These are phyloP conservation scores for Leucophenga montana DNA, from an alignment of 2,888 invertebrate genomes.

Conservation along the genomic window DNA sequence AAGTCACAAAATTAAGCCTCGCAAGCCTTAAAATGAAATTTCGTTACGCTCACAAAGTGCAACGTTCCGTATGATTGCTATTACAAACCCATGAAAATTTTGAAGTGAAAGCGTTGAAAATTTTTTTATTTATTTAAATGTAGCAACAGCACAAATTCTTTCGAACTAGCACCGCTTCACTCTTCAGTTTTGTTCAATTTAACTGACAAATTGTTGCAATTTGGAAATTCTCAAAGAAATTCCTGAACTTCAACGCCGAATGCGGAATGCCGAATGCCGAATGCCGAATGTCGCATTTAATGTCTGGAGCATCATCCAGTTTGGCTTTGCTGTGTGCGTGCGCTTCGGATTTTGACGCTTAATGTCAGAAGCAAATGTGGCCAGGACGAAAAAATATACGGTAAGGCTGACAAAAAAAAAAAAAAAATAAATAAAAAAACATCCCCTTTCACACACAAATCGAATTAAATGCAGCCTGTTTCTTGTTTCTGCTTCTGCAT, in stretches of 20 bases:
- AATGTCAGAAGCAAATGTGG: conserved; percentile 51
- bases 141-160: conserved; percentile 12
- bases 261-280: not conserved
- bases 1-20: conserved; percentile 3
- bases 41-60: conserved; percentile 40
- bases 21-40: not conserved
- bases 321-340: conserved; percentile 17
- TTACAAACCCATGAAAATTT: conserved; percentile 33
- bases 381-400: conserved; percentile 21
- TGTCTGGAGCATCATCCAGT: conserved; percentile 28
- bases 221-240: conserved; percentile 56
- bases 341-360: conserved; percentile 36
- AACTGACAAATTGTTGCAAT: conserved; percentile 64
- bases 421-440: too few species aligned
- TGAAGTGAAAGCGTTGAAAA: conserved; percentile 30
- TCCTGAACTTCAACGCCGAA: conserved; percentile 5
- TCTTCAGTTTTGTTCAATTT: conserved; percentile 29
- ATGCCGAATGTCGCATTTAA: conserved; percentile 3
- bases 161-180: conserved; percentile 13
- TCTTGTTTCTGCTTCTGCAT: not conserved
- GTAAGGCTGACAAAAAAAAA: too few species aligned
- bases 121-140: conserved; percentile 35
- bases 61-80: conserved; percentile 61
- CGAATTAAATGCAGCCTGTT: conserved; percentile 42
- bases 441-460: conserved; percentile 13